These are phyloP conservation scores for Peribatodes rhomboidaria DNA, from an alignment of 2,888 invertebrate genomes.

Conservation along the genomic window DNA sequence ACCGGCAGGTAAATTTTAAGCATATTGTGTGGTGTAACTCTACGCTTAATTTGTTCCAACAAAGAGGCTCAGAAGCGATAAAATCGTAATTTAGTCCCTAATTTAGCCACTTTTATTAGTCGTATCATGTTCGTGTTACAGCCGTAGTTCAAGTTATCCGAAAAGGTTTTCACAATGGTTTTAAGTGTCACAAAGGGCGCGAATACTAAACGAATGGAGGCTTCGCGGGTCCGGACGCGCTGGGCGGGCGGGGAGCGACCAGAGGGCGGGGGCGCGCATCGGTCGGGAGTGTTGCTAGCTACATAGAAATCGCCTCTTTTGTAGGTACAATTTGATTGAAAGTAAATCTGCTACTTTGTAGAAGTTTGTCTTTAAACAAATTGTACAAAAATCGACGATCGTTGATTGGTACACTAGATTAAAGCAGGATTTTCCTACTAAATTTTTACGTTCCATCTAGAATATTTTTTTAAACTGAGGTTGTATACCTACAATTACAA, in stretches of 20 bases:
- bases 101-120: constrained; percentile 43
- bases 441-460: too few species aligned
- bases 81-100: constrained; percentile 42
- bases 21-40: constrained; percentile 17
- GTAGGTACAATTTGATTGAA: not conserved
- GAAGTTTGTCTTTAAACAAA: not conserved
- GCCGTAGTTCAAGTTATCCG: constrained; percentile 59
- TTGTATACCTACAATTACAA: too few species aligned
- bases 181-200: constrained; percentile 85
- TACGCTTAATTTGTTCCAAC: constrained; percentile 24
- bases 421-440: too few species aligned
- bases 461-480: too few species aligned
- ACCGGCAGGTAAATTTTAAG: constrained; percentile 7
- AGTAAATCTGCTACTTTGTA: not conserved
- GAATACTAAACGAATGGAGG: constrained; percentile 81
- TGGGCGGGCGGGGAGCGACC: constrained; percentile 49
- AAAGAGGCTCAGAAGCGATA: constrained; percentile 35
- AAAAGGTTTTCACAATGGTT: constrained; percentile 79
- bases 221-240: constrained; percentile 58
- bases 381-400: too few species aligned
- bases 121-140: constrained; percentile 57
- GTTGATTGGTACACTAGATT: too few species aligned
- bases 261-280: constrained; percentile 39
- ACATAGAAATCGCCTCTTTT: not conserved
- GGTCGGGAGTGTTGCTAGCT: constrained; percentile 27